These are phyloP conservation scores for Spodoptera exigua DNA, from an alignment of 2,888 invertebrate genomes.

Conservation along the genomic window DNA sequence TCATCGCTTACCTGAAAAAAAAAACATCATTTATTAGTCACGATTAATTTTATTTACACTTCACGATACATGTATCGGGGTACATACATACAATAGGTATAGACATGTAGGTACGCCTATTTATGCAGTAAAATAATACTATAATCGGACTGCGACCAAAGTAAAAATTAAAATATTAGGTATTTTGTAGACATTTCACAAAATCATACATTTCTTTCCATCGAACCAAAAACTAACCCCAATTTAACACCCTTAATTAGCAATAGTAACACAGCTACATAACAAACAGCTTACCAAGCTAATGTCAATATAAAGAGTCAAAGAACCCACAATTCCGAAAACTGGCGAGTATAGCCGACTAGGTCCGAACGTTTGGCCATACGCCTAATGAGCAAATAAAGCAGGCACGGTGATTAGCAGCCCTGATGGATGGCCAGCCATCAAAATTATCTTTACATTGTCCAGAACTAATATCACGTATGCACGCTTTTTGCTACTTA, in stretches of 20 bases:
- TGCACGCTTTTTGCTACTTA: slow-evolving; percentile 8
- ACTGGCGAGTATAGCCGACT: slow-evolving; percentile 38
- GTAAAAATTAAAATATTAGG: no score
- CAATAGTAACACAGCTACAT: slow-evolving; percentile 14
- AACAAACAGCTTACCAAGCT: slow-evolving; percentile 3
- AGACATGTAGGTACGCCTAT: no score
- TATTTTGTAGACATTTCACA: no score
- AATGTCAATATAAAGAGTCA: slow-evolving; percentile 39
- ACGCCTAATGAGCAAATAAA: slow-evolving; percentile 58
- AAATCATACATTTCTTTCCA: no score
- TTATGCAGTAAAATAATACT: no score
- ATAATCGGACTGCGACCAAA: no score
- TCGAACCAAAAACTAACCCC: no score
- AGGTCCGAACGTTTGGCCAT: slow-evolving; percentile 26
- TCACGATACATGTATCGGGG: no score
- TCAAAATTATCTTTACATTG: slow-evolving; percentile 48
- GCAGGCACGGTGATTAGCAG: slow-evolving; percentile 50
- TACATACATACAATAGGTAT: no score
- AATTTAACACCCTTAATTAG: slow-evolving; percentile 41
- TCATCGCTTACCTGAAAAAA: no score
- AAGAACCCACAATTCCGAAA: slow-evolving; percentile 40
- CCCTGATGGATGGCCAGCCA: slow-evolving; percentile 49
- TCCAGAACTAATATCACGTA: slow-evolving; percentile 18
- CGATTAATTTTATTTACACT: no score
- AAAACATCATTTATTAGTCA: no score